These are phyloP conservation scores for Mobula hypostoma DNA, from an alignment of 2,113 vertebrate species.

Conservation along the genomic window DNA sequence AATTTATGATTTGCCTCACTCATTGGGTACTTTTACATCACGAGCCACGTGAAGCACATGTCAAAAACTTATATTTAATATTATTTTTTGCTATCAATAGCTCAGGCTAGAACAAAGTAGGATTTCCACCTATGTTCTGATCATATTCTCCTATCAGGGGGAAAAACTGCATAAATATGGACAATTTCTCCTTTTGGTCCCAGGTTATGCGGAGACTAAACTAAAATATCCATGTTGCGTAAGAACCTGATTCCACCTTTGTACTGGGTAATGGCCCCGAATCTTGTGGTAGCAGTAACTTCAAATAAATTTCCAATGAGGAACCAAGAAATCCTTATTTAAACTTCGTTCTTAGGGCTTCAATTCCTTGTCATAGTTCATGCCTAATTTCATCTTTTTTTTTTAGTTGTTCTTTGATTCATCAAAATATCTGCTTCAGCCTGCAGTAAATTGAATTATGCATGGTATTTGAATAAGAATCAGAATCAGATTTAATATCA, in stretches of 20 bases:
- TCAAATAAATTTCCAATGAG: no score
- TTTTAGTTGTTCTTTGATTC: no score
- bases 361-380: no score
- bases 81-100: neutral
- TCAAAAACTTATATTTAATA: neutral
- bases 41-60: neutral
- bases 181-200: neutral
- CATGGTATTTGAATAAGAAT: no score
- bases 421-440: no score
- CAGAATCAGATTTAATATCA: no score
- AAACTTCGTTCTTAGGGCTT: no score
- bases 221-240: neutral
- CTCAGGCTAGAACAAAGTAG: neutral
- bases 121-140: neutral
- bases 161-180: neutral
- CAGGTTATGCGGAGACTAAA: neutral
- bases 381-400: no score
- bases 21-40: neutral
- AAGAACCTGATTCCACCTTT: neutral
- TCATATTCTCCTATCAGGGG: neutral
- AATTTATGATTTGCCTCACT: neutral
- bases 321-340: no score
- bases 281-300: no score
- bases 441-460: no score
- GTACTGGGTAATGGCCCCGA: neutral